Percentiles rank a stretch among this genome's conserved stretches.
These are phyloP conservation scores for Epizoanthus ramosus DNA, from an alignment of 92 coral and sea anemone species.

Conservation along the genomic window DNA sequence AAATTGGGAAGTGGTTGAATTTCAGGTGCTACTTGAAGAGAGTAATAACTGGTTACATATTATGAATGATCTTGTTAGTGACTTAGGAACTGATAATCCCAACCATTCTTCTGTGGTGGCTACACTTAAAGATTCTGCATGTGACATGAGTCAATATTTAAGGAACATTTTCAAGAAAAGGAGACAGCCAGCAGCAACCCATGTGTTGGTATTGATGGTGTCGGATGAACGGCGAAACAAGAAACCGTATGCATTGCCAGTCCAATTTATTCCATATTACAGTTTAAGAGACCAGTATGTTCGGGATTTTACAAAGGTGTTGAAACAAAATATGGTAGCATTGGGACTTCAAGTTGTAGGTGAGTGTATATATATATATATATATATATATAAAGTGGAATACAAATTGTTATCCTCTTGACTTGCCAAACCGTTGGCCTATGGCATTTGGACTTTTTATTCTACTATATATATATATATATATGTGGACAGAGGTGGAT, in stretches of 20 bases:
- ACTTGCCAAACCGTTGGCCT: no score
- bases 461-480: no score
- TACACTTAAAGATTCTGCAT: not conserved
- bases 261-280: constrained; percentile 62
- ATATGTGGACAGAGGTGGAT: no score
- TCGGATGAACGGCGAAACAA: constrained; percentile 11
- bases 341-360: constrained; percentile 48
- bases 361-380: constrained; percentile 31
- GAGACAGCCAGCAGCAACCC: not conserved
- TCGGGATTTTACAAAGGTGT: constrained; percentile 47
- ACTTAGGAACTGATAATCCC: not conserved
- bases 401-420: no score
- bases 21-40: constrained; percentile 46
- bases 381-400: no score
- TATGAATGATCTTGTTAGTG: not conserved
- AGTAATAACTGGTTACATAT: constrained; percentile 11
- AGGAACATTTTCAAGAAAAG: constrained; percentile 12
- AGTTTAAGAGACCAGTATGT: constrained; percentile 59
- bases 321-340: constrained; percentile 36
- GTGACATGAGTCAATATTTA: not conserved
- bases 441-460: no score
- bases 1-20: constrained; percentile 48
- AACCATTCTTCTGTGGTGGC: not conserved
- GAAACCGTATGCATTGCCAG: constrained; percentile 67
- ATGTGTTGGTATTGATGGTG: constrained; percentile 8